These are phyloP conservation scores for Oenanthe melanoleuca DNA, from an alignment of 2,113 vertebrate species.

Conservation along the genomic window DNA sequence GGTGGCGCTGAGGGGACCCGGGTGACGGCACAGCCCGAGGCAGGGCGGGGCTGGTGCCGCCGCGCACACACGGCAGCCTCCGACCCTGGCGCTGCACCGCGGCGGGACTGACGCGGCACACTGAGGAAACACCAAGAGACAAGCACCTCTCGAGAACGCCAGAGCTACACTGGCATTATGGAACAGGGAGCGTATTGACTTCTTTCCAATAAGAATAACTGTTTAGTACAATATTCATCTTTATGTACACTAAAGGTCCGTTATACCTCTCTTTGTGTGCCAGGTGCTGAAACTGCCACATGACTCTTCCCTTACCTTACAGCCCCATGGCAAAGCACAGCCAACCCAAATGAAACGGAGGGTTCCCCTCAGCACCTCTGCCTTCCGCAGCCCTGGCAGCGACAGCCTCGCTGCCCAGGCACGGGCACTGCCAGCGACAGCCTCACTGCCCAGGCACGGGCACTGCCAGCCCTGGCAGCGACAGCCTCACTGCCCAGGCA, in stretches of 20 bases:
- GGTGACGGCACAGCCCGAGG: accelerated
- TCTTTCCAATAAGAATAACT: background rate
- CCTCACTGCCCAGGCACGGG: no score
- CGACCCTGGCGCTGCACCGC: accelerated
- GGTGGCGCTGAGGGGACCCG: accelerated
- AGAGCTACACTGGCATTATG: no score
- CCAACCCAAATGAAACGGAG: accelerated
- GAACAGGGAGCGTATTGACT: accelerated
- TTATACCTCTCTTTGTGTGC: accelerated
- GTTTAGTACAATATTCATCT: accelerated
- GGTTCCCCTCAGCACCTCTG: no score
- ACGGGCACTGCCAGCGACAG: background rate
- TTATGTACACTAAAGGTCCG: no score
- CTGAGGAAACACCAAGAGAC: background rate
- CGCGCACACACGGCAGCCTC: accelerated
- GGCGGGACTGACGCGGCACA: no score
- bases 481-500: no score
- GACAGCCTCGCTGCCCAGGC: no score
- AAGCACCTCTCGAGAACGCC: background rate
- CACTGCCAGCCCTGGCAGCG: background rate
- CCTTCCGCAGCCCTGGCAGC: background rate
- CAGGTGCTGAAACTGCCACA: background rate
- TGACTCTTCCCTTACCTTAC: no score
- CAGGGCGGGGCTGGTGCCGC: background rate
- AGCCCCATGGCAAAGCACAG: accelerated